A percentile compares a stretch with the other conserved stretches of the same genome.
These are phyloP conservation scores for Ectobius pallidus DNA, from an alignment of 2,888 invertebrate species.

Conservation along the genomic window DNA sequence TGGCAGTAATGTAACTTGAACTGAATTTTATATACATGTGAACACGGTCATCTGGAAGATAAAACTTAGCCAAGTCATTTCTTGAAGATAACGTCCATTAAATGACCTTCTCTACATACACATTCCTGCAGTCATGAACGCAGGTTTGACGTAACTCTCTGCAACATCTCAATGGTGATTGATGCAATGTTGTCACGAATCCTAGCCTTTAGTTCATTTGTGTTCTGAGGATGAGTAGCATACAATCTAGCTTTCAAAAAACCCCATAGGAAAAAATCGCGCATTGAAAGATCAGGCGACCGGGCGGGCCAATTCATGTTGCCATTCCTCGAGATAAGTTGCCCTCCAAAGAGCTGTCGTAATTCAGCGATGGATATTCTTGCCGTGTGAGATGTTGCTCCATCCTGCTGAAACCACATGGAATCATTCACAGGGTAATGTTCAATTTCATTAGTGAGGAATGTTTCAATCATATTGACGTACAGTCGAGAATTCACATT, in stretches of 20 bases:
- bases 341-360: background rate
- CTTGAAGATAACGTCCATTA: background rate
- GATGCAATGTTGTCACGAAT: too few relatives aligned
- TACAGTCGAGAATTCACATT: background rate
- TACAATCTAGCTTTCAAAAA: background rate
- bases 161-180: constrained; percentile 19
- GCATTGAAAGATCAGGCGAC: constrained; percentile 5
- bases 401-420: background rate
- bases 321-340: background rate
- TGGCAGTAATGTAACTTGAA: background rate
- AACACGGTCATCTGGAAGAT: too few relatives aligned
- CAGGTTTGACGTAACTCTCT: background rate
- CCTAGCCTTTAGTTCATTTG: too few relatives aligned
- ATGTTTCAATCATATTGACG: background rate
- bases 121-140: constrained; percentile 8
- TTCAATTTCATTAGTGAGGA: too few relatives aligned
- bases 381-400: background rate
- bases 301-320: too few relatives aligned
- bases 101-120: constrained; percentile 9
- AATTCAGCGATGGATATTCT: too few relatives aligned
- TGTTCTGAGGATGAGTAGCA: background rate
- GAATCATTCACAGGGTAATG: background rate
- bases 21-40: too few relatives aligned
- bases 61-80: background rate
- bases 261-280: background rate